phyloP scores from a whole-genome alignment of 2,797 vertebrate genomes.

The Streptopelia turtur region DNA sequence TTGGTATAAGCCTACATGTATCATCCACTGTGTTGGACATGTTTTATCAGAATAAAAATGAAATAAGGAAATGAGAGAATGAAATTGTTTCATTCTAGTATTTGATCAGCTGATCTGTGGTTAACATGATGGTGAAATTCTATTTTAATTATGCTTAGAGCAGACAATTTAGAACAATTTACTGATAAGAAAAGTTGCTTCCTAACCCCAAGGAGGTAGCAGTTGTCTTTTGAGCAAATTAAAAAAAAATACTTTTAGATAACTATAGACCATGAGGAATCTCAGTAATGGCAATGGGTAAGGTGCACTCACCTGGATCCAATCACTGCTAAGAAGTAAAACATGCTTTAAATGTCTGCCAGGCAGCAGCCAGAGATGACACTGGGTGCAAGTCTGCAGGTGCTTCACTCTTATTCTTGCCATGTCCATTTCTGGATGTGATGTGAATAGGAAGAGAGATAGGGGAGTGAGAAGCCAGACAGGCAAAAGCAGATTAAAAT shows the following conservation, averaged over 20 bases:
- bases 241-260: neutral
- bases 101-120: neutral
- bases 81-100: neutral
- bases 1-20: neutral
- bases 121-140: neutral
- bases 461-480: neutral
- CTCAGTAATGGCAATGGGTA: neutral
- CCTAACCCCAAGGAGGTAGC: neutral
- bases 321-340: neutral
- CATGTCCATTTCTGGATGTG: neutral
- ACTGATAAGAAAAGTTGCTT: neutral
- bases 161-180: neutral
- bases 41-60: neutral
- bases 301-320: neutral
- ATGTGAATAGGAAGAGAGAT: neutral
- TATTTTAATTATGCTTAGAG: neutral
- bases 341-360: neutral
- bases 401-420: too few relatives aligned
- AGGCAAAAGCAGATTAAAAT: neutral
- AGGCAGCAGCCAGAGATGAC: neutral
- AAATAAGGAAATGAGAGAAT: neutral
- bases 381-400: neutral
- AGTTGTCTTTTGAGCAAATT: neutral
- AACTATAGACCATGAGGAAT: neutral
- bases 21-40: rapidly evolving